Base-by-base conservation (phyloP, 2,797 vertebrate species). In the Cottoperca gobio region DNA sequence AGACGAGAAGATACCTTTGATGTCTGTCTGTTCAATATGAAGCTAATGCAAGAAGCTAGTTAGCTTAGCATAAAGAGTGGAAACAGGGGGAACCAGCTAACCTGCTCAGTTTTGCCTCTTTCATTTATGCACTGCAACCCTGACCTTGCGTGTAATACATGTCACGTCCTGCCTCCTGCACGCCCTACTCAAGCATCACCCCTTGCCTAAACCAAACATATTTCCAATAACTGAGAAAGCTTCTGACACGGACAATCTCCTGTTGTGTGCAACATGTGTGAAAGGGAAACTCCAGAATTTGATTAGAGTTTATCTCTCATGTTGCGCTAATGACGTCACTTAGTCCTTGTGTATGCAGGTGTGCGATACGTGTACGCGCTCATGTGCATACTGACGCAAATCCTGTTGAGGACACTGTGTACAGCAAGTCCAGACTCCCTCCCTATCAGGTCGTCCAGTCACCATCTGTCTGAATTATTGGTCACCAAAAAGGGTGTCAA, bases 381-480 rank as follows among this genome's bases (percentile, higher is more conserved):
- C 33, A 43, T 81, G 68, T 69, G 68, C 81, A 78, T 69, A 66
- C 55, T 74, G 75, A 86, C 3, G 54, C 78, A 78, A 50, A 74
- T 70, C 45, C 66, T 75, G 70, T 50, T 48, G 49, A 53, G 70
- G 58, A 89, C 83, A 64, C 39, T 40, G 57, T 37, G 81, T 68
- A 84, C 83, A 72, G 74, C 46, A 61, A 50, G 79, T 87, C 37
- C 79, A 66, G 73, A 69, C 68, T 65, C 66, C 26, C 37, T 86
- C 39, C 23, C 70, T 85, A 79, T 90, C 88, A 70, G 71, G 48
- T 73, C 35, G 17, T 81, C 73, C 83, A 77, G 78, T 82, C 65
- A 52, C 62, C 64, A 31, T 72, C 67, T 37, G 0, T 73, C 82
- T 91, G 67, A 87, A 78, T 86, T 73, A 84, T 35, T 45, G 69